These are phyloP conservation scores for Drosophila triauraria DNA, from an alignment of 1,140 invertebrate species.

Conservation along the genomic window DNA sequence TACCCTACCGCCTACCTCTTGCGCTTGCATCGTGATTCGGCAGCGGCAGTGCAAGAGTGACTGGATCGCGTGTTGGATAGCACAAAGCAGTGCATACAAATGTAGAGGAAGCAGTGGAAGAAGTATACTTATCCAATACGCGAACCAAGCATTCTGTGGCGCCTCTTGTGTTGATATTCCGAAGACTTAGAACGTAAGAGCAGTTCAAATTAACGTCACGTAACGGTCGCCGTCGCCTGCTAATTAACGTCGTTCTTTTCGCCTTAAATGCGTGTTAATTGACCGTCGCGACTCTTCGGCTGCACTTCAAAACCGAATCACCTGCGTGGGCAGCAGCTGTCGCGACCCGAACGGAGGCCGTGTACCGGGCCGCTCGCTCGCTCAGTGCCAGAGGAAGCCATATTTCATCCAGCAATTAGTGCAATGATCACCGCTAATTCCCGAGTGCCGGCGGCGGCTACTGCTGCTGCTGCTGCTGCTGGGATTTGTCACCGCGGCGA, in stretches of 20 bases:
- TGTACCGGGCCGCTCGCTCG: conserved; percentile 2
- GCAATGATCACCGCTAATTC: conserved; percentile 51
- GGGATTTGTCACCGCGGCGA: conserved; percentile 19
- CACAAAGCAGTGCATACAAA: too few species aligned
- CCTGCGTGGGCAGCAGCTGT: conserved; percentile 2
- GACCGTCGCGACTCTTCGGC: not conserved
- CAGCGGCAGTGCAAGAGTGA: too few species aligned
- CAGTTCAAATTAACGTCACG: not conserved
- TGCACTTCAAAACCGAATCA: conserved; percentile 2
- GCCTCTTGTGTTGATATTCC: not conserved
- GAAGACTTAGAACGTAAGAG: not conserved
- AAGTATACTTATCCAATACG: too few species aligned
- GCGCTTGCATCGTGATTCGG: too few species aligned
- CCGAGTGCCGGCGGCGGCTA: conserved; percentile 26
- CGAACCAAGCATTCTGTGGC: too few species aligned
- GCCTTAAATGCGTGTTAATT: not conserved
- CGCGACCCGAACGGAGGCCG: conserved; percentile 1
- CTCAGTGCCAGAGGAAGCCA: conserved; percentile 81
- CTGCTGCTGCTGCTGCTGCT: not conserved
- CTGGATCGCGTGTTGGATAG: too few species aligned
- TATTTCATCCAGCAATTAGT: conserved; percentile 78
- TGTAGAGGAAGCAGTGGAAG: too few species aligned
- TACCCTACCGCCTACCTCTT: too few species aligned
- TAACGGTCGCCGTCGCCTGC: not conserved
- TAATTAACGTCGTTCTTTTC: not conserved